Conservation (phyloP, 2,797 vertebrate genomes). For the Morelia viridis region DNA sequence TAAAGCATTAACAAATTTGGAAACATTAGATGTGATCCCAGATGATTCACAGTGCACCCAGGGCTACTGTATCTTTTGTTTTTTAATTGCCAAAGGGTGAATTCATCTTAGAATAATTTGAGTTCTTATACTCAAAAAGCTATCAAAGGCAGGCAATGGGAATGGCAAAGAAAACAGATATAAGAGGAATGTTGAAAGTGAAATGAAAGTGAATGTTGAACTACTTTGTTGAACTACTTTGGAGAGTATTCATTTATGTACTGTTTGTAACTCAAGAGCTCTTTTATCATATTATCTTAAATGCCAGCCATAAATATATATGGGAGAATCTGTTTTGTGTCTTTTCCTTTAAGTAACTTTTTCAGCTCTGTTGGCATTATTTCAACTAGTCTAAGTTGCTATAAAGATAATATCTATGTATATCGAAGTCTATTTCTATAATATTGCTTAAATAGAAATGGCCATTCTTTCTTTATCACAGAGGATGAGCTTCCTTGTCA, state of each 20-base stretch:
- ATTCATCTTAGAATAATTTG: constrained; percentile 4
- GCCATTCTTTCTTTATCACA: constrained; percentile 26
- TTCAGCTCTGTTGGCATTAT: constrained; percentile 39
- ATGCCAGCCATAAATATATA: constrained; percentile 30
- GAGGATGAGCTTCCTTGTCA: background rate
- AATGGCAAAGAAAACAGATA: constrained; percentile 25
- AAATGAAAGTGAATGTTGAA: constrained; percentile 9
- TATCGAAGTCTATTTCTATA: constrained; percentile 43
- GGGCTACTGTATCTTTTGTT: background rate
- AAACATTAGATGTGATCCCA: constrained; percentile 1
- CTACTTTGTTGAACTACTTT: background rate
- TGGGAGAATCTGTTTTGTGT: constrained; percentile 10
- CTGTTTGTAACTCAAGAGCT: constrained; percentile 41
- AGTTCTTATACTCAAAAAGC: constrained; percentile 17
- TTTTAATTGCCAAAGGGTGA: background rate
- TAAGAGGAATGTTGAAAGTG: background rate
- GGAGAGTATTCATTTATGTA: constrained; percentile 29
- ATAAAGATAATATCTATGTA: background rate
- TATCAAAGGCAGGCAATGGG: background rate
- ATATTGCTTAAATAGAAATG: constrained; percentile 27
- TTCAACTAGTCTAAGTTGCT: constrained; percentile 31
- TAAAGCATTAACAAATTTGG: background rate
- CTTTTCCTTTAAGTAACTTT: constrained; percentile 37
- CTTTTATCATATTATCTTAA: constrained; percentile 24
- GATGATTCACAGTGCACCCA: background rate